Evolutionary conservation across 35 echinoderm and acorn worm species (phyloP).

Genomic region (Diadema setosum): DNA sequence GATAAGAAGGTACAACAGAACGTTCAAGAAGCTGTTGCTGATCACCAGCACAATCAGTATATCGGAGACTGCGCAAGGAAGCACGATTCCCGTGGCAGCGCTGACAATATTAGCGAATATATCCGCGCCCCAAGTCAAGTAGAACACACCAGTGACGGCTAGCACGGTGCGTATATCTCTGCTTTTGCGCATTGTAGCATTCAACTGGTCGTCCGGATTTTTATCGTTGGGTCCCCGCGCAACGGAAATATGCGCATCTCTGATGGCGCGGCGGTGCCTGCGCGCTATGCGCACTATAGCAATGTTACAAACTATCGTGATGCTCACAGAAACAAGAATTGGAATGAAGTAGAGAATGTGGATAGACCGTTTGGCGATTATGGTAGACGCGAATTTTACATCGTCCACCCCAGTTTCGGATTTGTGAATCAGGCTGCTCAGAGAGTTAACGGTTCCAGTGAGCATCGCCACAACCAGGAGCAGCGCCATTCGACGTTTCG

Average conservation of each 20-base stretch:
- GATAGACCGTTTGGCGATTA: not conserved
- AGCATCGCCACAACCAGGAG: not conserved
- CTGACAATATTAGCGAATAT: not conserved
- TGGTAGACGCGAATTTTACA: not conserved
- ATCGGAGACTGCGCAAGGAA: not conserved
- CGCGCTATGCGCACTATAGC: not conserved
- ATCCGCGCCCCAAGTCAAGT: not conserved
- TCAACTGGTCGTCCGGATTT: not conserved
- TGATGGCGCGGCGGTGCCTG: not conserved
- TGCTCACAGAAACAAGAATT: not conserved
- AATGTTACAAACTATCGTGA: not conserved
- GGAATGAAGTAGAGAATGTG: not conserved
- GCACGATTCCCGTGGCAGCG: not conserved
- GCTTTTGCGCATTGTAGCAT: not conserved
- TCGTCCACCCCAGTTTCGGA: not conserved
- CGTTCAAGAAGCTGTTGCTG: conserved; percentile 36
- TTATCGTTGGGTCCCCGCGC: not conserved
- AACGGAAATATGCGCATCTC: not conserved
- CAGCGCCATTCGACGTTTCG: not conserved
- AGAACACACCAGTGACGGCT: conserved; percentile 17
- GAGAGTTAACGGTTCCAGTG: not conserved
- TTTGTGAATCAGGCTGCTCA: not conserved
- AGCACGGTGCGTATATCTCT: conserved; percentile 4
- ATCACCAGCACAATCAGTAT: not conserved
- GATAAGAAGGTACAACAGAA: not conserved